Percentiles rank a stretch among this genome's conserved stretches.
phyloP scores from a whole-genome alignment of 2,888 invertebrate species.

The Chirona hameri region DNA sequence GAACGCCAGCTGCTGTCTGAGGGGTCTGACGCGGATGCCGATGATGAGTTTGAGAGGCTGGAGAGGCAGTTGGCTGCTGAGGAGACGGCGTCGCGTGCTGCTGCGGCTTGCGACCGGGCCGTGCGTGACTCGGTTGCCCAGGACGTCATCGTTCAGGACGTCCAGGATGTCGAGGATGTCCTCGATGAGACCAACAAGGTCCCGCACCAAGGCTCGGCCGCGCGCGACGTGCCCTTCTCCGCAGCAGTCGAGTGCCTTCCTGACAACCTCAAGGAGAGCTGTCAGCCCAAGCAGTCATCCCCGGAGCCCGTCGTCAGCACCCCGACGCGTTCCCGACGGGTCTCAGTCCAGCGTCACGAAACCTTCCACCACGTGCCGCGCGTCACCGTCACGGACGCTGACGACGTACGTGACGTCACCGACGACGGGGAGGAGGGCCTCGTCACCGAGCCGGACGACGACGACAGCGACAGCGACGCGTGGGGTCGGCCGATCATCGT shows the following conservation, averaged over 20 bases:
- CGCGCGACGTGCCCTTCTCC: neutral
- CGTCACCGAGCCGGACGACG: neutral
- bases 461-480: neutral
- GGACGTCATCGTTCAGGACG: neutral
- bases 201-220: neutral
- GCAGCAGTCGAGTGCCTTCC: neutral
- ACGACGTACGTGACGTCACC: neutral
- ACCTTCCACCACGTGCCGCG: constrained; percentile 23
- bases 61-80: neutral
- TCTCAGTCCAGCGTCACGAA: neutral
- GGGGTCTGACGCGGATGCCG: neutral
- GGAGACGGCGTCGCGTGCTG: neutral
- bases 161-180: no score
- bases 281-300: neutral
- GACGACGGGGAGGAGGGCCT: neutral
- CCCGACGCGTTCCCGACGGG: neutral
- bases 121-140: neutral
- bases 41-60: neutral
- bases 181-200: neutral
- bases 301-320: constrained; percentile 3
- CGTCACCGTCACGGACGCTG: neutral
- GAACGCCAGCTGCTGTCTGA: neutral
- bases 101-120: neutral
- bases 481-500: neutral
- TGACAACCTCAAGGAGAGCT: neutral